These are phyloP conservation scores for Aricia agestis DNA, from an alignment of 1,140 invertebrate species.

Conservation along the genomic window DNA sequence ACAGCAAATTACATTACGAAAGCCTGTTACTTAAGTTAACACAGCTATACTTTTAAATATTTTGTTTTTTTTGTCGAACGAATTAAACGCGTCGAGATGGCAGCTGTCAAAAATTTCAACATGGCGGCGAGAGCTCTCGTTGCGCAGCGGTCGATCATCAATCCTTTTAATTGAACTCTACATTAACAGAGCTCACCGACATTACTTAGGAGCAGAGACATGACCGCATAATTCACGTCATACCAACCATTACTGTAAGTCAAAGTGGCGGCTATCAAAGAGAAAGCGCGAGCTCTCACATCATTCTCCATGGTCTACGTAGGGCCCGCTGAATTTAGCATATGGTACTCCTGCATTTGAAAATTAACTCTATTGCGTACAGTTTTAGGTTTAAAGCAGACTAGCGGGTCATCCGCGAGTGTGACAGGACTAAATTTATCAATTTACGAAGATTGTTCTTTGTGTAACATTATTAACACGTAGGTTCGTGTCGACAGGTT, in stretches of 20 bases:
- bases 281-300: conserved; percentile 71
- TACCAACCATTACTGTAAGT: conserved; percentile 68
- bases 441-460: conserved; percentile 68
- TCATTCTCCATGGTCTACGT: conserved; percentile 68
- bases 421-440: conserved; percentile 67
- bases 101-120: conserved; percentile 7
- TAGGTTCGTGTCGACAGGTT: conserved; percentile 48
- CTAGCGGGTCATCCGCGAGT: conserved; percentile 16
- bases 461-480: conserved; percentile 67
- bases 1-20: background rate
- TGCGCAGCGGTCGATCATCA: conserved; percentile 29
- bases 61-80: background rate
- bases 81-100: background rate
- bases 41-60: background rate
- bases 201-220: conserved; percentile 67
- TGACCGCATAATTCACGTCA: conserved; percentile 68
- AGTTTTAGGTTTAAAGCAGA: background rate
- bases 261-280: conserved; percentile 74
- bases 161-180: conserved; percentile 53
- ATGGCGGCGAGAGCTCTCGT: conserved; percentile 20
- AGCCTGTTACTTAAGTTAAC: background rate
- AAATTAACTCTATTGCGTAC: background rate
- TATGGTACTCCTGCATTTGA: conserved; percentile 14
- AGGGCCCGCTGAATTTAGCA: conserved; percentile 47
- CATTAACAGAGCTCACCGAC: conserved; percentile 60